A percentile compares a stretch with the other conserved stretches of the same genome.
phyloP scores from a whole-genome alignment of 1,140 invertebrate genomes.

The Zaprionus lachaisei region DNA sequence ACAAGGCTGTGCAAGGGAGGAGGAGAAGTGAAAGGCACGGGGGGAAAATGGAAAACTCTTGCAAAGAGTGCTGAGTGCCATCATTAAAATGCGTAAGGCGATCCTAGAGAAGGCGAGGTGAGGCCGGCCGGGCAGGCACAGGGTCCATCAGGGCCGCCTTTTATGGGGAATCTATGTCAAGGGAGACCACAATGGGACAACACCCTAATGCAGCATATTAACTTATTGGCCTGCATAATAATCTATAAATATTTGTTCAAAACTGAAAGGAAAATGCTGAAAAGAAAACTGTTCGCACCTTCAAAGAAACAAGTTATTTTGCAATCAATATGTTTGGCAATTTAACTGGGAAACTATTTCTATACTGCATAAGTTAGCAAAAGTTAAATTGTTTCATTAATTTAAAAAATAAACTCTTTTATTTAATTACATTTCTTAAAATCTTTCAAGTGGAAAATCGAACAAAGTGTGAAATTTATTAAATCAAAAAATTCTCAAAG shows the following conservation, averaged over 20 bases:
- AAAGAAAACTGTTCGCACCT: too few species aligned
- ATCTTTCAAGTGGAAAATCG: too few species aligned
- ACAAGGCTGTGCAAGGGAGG: not conserved
- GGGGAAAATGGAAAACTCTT: not conserved
- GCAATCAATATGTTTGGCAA: too few species aligned
- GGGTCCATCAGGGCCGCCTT: constrained; percentile 15
- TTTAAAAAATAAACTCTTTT: too few species aligned
- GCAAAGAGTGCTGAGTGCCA: constrained; percentile 34
- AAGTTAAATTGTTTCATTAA: too few species aligned
- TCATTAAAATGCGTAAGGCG: constrained; percentile 35
- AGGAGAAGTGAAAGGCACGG: not conserved
- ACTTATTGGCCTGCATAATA: not conserved
- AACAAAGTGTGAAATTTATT: too few species aligned
- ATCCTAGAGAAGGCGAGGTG: not conserved
- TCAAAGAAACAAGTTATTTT: too few species aligned
- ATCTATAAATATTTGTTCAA: not conserved
- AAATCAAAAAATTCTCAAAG: too few species aligned
- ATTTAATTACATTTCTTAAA: too few species aligned
- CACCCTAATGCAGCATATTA: not conserved
- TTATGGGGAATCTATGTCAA: constrained; percentile 33
- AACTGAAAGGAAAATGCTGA: not conserved
- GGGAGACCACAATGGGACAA: not conserved
- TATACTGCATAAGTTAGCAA: too few species aligned
- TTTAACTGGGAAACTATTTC: too few species aligned
- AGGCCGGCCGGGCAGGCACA: not conserved